Conservation (phyloP, 2,113 vertebrate species). For the Bubo blakistoni region DNA sequence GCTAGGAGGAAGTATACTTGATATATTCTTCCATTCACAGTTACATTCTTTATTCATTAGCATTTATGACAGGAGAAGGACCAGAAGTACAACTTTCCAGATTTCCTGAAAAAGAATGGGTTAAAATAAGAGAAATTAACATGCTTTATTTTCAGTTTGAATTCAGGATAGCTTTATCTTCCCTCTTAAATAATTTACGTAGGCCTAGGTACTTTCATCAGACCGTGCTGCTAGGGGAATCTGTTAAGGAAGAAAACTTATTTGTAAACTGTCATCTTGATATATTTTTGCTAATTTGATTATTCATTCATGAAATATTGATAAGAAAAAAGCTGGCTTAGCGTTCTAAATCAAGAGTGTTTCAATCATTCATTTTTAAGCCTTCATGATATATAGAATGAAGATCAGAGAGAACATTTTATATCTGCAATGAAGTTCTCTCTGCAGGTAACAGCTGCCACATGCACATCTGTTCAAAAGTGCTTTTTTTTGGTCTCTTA, state of each 20-base stretch:
- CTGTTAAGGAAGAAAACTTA: neutral
- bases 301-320: neutral
- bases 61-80: neutral
- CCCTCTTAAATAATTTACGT: neutral
- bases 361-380: neutral
- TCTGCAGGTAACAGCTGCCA: neutral
- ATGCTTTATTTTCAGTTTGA: neutral
- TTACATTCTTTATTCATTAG: slow-evolving; percentile 43
- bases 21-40: neutral
- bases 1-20: neutral
- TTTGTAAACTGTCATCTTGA: neutral
- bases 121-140: neutral
- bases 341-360: neutral
- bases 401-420: neutral
- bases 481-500: neutral
- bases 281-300: neutral
- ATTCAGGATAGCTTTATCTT: neutral
- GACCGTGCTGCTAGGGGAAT: neutral
- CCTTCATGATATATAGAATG: neutral
- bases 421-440: neutral
- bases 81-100: neutral
- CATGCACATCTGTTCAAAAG: neutral
- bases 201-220: neutral
- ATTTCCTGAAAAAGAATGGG: slow-evolving; percentile 66
- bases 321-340: neutral